Base-by-base conservation (phyloP, 2,113 vertebrate species). In the Ceyx melanurus region DNA sequence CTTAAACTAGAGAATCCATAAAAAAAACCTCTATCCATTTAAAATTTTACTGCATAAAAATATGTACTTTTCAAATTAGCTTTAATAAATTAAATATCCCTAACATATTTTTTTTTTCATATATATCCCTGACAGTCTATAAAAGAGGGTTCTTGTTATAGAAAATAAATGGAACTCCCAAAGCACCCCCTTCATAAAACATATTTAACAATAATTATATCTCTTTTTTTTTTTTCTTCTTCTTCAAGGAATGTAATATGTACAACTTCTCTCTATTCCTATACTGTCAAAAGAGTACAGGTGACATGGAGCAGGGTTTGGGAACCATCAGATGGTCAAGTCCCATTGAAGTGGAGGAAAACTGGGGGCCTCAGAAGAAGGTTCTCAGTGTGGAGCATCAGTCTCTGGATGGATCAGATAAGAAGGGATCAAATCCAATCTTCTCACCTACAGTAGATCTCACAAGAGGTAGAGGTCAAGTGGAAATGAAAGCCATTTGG, bases 401-500 rank as follows among this genome's bases (percentile, higher is more conserved):
- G 95, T 92, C 97, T 96, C 95, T 92, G 61, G 85, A 95, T 92
- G 95, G 97, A 95, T 97, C 95, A 94, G 95, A 95, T 88, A 96
- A 96, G 92, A 91, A 95, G 56, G 93, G 91, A 45, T 85, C 77
- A 92, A 91, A 89, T 95, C 95, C 96, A 95, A 93, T 97, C 95
- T 96, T 97, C 93, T 89, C 93, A 97, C 97, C 95, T 98, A 98
- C 98, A 99, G 99, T 98, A 99, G 98, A 98, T 98, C 98, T 98
- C 98, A 99, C 97, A 97, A 97, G 98, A 98, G 98, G 98, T 98
- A 98, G 97, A 97, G 95, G 97, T 98, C 95, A 96, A 97, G 97
- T 97, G 96, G 97, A 95, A 67, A 93, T 78, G 80, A 93, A 93
- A 81, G 74, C 92, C 89, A 96, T 96, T 91, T 93, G 71, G 71